Percentiles rank a stretch among this genome's conserved stretches.
Evolutionary conservation across 2,888 invertebrate species (phyloP).

Genomic region (Muschampia plurimacula): DNA sequence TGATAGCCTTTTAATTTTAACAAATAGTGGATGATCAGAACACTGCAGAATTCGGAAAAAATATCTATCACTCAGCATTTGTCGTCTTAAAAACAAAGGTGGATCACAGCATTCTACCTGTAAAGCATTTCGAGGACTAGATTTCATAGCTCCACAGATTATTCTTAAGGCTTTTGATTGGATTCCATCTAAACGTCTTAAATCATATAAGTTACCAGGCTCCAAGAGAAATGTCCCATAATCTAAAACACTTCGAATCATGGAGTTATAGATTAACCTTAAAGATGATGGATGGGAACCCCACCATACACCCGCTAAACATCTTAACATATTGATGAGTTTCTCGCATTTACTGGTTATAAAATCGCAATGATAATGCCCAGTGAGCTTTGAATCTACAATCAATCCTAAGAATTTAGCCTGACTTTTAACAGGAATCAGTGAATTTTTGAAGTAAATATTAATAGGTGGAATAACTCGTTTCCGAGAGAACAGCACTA

Average conservation of each 20-base stretch:
- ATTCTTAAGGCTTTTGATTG: slow-evolving; percentile 4
- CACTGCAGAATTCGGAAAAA: no score
- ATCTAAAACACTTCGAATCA: not conserved
- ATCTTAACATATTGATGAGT: not conserved
- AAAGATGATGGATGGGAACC: no score
- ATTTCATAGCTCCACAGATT: no score
- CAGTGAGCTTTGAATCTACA: not conserved
- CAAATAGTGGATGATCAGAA: not conserved
- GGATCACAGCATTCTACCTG: slow-evolving; percentile 15
- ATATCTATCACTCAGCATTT: slow-evolving; percentile 12
- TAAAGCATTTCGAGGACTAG: not conserved
- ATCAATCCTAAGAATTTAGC: not conserved
- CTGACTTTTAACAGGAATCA: not conserved
- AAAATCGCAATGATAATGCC: not conserved
- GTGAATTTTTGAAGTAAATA: not conserved
- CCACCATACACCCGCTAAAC: not conserved
- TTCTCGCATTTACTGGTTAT: not conserved
- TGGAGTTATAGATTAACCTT: no score
- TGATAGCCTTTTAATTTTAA: not conserved
- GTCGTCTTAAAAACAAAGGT: not conserved
- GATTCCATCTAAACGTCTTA: not conserved
- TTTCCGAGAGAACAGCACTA: not conserved
- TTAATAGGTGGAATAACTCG: not conserved
- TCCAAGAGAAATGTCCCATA: not conserved
- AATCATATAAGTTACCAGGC: not conserved